phyloP scores from a whole-genome alignment of 1,140 invertebrate genomes.

The Hylyphantes graminicola region DNA sequence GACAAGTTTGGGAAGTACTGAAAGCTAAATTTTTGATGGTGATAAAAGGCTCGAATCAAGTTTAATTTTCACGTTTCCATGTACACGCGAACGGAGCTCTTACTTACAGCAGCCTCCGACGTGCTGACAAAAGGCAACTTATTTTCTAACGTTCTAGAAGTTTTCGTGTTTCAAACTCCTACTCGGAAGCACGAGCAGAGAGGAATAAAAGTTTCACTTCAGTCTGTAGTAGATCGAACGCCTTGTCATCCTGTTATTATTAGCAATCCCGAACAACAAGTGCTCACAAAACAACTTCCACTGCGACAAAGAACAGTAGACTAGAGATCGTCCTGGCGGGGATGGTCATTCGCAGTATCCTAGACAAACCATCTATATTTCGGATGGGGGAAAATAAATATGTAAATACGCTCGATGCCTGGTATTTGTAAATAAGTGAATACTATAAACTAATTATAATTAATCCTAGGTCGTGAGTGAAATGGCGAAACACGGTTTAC shows the following conservation, averaged over 20 bases:
- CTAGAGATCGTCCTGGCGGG: slow-evolving; percentile 44
- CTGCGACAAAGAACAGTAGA: slow-evolving; percentile 41
- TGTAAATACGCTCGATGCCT: slow-evolving; percentile 57
- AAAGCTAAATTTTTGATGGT: not conserved
- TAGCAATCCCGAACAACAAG: slow-evolving; percentile 58
- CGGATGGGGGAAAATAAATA: slow-evolving; percentile 57
- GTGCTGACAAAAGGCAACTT: slow-evolving; percentile 8
- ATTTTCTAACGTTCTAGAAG: not conserved
- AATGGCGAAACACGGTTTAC: slow-evolving; percentile 30
- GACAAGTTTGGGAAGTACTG: slow-evolving; percentile 37
- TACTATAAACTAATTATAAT: slow-evolving; percentile 38
- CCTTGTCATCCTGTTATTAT: slow-evolving; percentile 45
- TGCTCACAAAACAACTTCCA: slow-evolving; percentile 58
- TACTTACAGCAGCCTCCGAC: slow-evolving; percentile 5
- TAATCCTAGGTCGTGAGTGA: slow-evolving; percentile 42
- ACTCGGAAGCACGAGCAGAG: not conserved
- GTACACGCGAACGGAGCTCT: slow-evolving; percentile 9
- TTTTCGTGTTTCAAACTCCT: slow-evolving; percentile 23
- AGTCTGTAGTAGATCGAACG: slow-evolving; percentile 38
- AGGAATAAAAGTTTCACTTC: not conserved
- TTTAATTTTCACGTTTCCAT: slow-evolving; percentile 17
- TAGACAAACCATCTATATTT: slow-evolving; percentile 57
- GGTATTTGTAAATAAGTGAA: slow-evolving; percentile 49
- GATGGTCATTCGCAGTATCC: slow-evolving; percentile 58
- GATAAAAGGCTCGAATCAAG: slow-evolving; percentile 5